A percentile compares a stretch with the other conserved stretches of the same genome.
These are phyloP conservation scores for Diabrotica undecimpunctata DNA, from an alignment of 1,140 invertebrate species.

Conservation along the genomic window DNA sequence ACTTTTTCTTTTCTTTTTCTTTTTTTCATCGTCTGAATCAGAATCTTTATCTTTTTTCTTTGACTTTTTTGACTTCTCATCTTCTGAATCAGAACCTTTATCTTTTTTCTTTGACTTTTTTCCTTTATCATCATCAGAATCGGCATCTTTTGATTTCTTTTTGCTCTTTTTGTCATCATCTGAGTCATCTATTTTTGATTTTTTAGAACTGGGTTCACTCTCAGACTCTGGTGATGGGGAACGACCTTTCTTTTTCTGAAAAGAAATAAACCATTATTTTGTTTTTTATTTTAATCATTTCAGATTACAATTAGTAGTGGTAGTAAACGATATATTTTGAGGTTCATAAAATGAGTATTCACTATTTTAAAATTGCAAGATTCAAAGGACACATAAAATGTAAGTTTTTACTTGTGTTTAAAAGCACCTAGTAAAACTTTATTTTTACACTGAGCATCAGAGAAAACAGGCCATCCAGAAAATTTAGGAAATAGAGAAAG, in stretches of 20 bases:
- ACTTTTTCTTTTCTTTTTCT: constrained; percentile 22
- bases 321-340: too few relatives aligned
- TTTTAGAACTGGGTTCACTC: constrained; percentile 31
- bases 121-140: constrained; percentile 26
- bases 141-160: constrained; percentile 34
- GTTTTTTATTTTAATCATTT: background rate
- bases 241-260: constrained; percentile 29
- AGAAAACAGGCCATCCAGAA: too few relatives aligned
- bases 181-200: constrained; percentile 26
- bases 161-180: constrained; percentile 33
- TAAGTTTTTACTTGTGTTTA: too few relatives aligned
- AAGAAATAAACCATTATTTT: constrained; percentile 9
- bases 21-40: constrained; percentile 29
- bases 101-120: constrained; percentile 39
- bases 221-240: constrained; percentile 31
- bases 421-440: too few relatives aligned
- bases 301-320: too few relatives aligned
- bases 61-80: constrained; percentile 20
- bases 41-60: constrained; percentile 37
- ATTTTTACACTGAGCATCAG: too few relatives aligned
- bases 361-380: too few relatives aligned
- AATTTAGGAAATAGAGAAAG: too few relatives aligned
- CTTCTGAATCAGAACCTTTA: constrained; percentile 35
- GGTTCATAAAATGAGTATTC: too few relatives aligned
- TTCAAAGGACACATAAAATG: too few relatives aligned